Conservation (phyloP, 2,888 invertebrate species). For the Xiphydria camelus region DNA sequence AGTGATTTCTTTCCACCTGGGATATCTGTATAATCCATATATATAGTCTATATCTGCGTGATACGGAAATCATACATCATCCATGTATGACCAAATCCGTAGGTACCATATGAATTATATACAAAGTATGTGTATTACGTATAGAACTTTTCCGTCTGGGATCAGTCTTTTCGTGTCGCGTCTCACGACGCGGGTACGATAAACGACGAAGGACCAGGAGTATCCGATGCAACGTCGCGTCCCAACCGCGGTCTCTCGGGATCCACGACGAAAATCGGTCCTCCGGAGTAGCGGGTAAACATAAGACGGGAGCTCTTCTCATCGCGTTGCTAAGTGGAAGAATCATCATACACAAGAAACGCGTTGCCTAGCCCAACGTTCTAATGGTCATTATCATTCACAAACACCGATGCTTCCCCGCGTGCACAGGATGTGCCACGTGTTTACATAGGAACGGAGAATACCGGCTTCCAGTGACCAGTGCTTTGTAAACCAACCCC, state of each 20-base stretch:
- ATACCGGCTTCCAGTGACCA: not conserved
- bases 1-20: too few relatives aligned
- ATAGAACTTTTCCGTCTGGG: too few relatives aligned
- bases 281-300: conserved; percentile 25
- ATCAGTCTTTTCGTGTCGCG: too few relatives aligned
- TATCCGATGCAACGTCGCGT: too few relatives aligned
- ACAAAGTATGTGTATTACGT: too few relatives aligned
- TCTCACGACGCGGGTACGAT: too few relatives aligned
- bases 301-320: conserved; percentile 49
- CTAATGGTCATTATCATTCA: conserved; percentile 45
- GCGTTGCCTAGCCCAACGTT: conserved; percentile 22
- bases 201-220: too few relatives aligned
- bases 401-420: conserved; percentile 28
- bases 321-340: conserved; percentile 45
- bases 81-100: too few relatives aligned
- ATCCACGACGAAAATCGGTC: conserved; percentile 7
- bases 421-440: not conserved
- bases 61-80: too few relatives aligned
- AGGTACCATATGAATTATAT: too few relatives aligned
- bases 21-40: too few relatives aligned
- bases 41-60: too few relatives aligned
- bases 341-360: conserved; percentile 24
- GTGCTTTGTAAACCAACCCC: not conserved
- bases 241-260: not conserved
- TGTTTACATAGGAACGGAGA: conserved; percentile 2